A percentile compares a stretch with the other conserved stretches of the same genome.
Evolutionary conservation across 2,797 vertebrate species (phyloP).

Genomic region (Dendrocincla tyrannina): DNA sequence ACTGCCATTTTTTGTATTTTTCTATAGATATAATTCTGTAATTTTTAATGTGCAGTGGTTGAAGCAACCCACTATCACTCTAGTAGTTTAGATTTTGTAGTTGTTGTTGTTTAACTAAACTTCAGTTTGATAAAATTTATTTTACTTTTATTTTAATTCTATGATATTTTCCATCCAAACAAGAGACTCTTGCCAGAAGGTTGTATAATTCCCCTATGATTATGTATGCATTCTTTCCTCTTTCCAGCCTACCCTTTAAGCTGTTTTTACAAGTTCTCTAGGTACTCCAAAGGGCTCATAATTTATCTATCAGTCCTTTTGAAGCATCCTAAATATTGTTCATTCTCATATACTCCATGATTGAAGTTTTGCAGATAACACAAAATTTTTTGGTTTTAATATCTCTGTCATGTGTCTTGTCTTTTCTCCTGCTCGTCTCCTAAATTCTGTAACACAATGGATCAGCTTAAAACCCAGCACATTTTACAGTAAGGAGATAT

Average conservation of each 20-base stretch:
- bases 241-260: slow-evolving; percentile 23
- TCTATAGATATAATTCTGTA: not conserved
- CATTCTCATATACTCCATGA: not conserved
- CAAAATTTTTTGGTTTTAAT: not conserved
- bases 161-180: not conserved
- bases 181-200: slow-evolving; percentile 22
- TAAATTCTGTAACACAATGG: not conserved
- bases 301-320: slow-evolving; percentile 3
- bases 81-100: not conserved
- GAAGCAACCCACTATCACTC: not conserved
- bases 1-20: not conserved
- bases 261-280: slow-evolving; percentile 5
- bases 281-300: not conserved
- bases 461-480: not conserved
- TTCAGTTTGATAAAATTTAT: not conserved
- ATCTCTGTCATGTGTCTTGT: not conserved
- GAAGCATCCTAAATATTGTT: not conserved
- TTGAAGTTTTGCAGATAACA: not conserved
- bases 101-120: not conserved
- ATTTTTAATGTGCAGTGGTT: not conserved
- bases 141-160: not conserved
- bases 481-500: not conserved
- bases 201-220: slow-evolving; percentile 30
- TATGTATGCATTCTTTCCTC: not conserved
- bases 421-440: not conserved